Conservation (phyloP, 2,797 vertebrate species). For the Phrynocephalus vlangalii region DNA sequence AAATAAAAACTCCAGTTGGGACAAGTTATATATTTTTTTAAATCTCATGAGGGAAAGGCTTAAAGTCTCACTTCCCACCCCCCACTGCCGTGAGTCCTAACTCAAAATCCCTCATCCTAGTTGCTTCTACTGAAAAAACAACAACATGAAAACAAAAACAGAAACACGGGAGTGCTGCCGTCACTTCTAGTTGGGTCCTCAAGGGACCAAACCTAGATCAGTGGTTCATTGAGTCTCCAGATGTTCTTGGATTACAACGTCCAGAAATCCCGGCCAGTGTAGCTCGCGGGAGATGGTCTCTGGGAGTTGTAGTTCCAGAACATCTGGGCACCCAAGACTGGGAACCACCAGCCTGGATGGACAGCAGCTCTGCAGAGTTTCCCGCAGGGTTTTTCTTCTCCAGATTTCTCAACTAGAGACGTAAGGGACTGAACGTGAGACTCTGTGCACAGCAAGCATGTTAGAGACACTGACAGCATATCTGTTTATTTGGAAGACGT, state of each 20-base stretch:
- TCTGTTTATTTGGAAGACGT: not conserved
- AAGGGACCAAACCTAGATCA: not conserved
- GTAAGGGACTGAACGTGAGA: not conserved
- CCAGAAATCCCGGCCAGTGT: no score
- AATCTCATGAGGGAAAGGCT: not conserved
- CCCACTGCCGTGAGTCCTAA: not conserved
- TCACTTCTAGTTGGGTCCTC: not conserved
- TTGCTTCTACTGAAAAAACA: not conserved
- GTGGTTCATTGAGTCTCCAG: no score
- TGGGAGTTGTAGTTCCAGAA: not conserved
- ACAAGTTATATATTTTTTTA: not conserved
- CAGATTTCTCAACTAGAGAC: not conserved
- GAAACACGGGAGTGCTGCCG: not conserved
- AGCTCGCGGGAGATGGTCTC: no score
- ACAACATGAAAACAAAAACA: not conserved
- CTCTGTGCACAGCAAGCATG: not conserved
- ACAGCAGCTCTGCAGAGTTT: not conserved
- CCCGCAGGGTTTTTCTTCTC: no score
- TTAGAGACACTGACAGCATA: not conserved
- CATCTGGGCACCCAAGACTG: no score
- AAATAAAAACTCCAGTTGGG: slow-evolving; percentile 9
- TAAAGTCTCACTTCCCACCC: not conserved
- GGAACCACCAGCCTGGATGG: no score
- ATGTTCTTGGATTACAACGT: no score
- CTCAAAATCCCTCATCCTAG: not conserved